Conservation (phyloP, 2,888 invertebrate genomes). For the Andrena praecox region DNA sequence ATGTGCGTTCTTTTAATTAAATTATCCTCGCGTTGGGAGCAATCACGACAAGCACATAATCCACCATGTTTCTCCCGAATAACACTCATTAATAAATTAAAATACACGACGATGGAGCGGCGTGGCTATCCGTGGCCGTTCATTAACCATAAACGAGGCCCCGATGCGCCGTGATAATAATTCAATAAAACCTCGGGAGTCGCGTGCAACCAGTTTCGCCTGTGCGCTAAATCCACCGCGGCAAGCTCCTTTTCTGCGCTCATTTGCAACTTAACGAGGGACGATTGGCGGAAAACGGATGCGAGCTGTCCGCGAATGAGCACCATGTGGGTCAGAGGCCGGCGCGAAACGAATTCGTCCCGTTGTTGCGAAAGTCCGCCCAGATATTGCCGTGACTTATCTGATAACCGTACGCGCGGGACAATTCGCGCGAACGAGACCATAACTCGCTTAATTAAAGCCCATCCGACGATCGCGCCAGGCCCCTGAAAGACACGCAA, state of each 20-base stretch:
- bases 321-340: constrained; percentile 47
- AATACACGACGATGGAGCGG: constrained; percentile 6
- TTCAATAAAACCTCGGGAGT: constrained; percentile 26
- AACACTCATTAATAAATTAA: constrained; percentile 41
- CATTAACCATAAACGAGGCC: constrained; percentile 21
- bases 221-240: constrained; percentile 47
- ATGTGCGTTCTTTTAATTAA: no score
- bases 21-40: not conserved
- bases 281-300: constrained; percentile 63
- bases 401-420: constrained; percentile 8
- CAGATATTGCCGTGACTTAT: constrained; percentile 38
- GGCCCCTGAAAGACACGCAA: constrained; percentile 41
- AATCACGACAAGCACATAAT: constrained; percentile 5
- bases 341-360: constrained; percentile 46
- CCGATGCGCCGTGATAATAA: not conserved
- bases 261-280: constrained; percentile 64
- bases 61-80: constrained; percentile 16
- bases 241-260: constrained; percentile 41
- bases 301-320: constrained; percentile 45
- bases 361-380: constrained; percentile 53
- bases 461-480: constrained; percentile 18
- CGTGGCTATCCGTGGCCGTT: constrained; percentile 6
- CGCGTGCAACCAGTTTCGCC: constrained; percentile 14
- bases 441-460: constrained; percentile 46
- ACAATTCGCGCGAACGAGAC: constrained; percentile 34